Evolutionary conservation across 2,888 invertebrate species (phyloP).

Genomic region (Agrotis ipsilon): DNA sequence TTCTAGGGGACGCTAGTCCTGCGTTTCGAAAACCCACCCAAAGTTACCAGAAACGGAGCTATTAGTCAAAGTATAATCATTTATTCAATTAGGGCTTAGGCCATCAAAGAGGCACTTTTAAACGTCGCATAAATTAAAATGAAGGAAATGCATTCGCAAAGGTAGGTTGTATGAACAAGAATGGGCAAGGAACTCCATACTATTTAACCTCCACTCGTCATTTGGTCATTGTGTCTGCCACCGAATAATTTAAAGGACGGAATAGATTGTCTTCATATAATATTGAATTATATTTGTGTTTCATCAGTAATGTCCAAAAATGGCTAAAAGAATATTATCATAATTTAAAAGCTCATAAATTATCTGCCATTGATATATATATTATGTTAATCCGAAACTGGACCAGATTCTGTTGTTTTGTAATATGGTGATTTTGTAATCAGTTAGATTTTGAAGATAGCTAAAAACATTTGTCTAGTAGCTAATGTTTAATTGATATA

Average conservation of each 20-base stretch:
- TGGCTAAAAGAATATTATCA: not conserved
- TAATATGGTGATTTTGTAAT: conserved; percentile 5
- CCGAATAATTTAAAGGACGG: not conserved
- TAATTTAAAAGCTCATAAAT: conserved; percentile 8
- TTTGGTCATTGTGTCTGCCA: not conserved
- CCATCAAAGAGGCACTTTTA: no score
- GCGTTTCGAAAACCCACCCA: no score
- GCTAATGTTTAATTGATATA: not conserved
- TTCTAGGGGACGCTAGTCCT: no score
- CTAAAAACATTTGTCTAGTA: not conserved
- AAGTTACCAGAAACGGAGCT: no score
- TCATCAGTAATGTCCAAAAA: conserved; percentile 11
- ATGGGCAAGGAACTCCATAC: no score
- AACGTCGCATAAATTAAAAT: no score
- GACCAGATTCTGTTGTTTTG: conserved; percentile 4
- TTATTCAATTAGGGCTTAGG: no score
- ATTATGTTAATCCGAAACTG: conserved; percentile 15
- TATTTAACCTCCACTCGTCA: no score
- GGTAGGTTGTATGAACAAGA: no score
- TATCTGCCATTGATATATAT: not conserved
- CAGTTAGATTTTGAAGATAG: not conserved
- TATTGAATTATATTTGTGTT: conserved; percentile 11
- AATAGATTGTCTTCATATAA: not conserved
- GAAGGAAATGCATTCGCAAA: no score
- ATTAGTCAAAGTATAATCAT: no score